Evolutionary conservation across 2,888 invertebrate species (phyloP).

Genomic region (Andricus quercusramuli): DNA sequence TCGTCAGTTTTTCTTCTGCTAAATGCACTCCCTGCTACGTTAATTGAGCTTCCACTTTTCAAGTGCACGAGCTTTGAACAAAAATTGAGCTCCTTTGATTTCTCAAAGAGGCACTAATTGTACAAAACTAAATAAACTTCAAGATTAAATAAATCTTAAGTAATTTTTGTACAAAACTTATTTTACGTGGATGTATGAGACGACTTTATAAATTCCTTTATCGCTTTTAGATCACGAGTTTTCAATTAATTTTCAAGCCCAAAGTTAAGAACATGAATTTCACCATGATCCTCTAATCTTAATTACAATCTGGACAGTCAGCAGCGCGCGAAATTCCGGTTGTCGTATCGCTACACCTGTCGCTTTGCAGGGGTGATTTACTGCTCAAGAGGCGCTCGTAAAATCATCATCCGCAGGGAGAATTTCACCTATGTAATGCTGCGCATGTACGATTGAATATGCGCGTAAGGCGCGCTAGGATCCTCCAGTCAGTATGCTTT

Average conservation of each 20-base stretch:
- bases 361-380: constrained; percentile 37
- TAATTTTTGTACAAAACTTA: not conserved
- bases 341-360: constrained; percentile 42
- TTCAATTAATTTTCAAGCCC: constrained; percentile 14
- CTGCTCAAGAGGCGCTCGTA: constrained; percentile 34
- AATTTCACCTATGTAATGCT: constrained; percentile 26
- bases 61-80: not conserved
- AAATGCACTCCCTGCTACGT: constrained; percentile 28
- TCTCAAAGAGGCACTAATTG: constrained; percentile 1
- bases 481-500: constrained; percentile 1
- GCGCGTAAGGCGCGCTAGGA: not conserved
- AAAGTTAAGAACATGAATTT: constrained; percentile 35
- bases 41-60: constrained; percentile 34
- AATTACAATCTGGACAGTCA: constrained; percentile 37
- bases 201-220: not conserved
- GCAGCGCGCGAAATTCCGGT: constrained; percentile 36
- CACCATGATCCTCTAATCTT: constrained; percentile 35
- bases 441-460: constrained; percentile 21
- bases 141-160: not conserved
- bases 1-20: constrained; percentile 31
- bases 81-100: not conserved
- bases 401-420: constrained; percentile 33
- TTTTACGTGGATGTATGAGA: not conserved
- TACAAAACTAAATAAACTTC: not conserved
- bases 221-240: constrained; percentile 2